Evolutionary conservation across 1,140 invertebrate genomes (phyloP).

Genomic region (Panagrolaimus sp.): DNA sequence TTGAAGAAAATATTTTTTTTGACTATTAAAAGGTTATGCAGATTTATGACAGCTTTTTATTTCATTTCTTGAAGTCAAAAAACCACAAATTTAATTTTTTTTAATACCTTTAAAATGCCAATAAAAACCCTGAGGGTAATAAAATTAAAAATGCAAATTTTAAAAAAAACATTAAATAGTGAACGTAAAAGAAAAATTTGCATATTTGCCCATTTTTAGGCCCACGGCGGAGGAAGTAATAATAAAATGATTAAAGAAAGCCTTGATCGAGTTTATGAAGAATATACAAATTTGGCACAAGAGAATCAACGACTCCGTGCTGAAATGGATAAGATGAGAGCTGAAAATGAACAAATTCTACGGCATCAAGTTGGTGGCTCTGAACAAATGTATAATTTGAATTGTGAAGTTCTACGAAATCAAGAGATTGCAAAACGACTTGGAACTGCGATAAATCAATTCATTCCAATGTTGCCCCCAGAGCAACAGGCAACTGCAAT

Average conservation of each 20-base stretch:
- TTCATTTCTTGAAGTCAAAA: too few relatives aligned
- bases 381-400: not conserved
- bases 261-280: not conserved
- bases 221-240: not conserved
- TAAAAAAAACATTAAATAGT: too few relatives aligned
- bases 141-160: too few relatives aligned
- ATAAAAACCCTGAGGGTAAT: too few relatives aligned
- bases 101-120: too few relatives aligned
- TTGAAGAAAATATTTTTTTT: too few relatives aligned
- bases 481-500: constrained; percentile 94
- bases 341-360: not conserved
- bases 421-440: not conserved
- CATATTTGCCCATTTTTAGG: not conserved
- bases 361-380: not conserved
- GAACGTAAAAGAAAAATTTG: too few relatives aligned
- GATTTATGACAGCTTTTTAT: too few relatives aligned
- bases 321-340: not conserved
- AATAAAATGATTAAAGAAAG: not conserved
- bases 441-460: not conserved
- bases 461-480: constrained; percentile 71
- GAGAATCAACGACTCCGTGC: not conserved
- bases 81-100: too few relatives aligned
- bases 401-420: constrained; percentile 1
- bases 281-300: not conserved
- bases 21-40: too few relatives aligned